phyloP scores from a whole-genome alignment of 2,888 invertebrate genomes.

The Tetrapedia diversipes region DNA sequence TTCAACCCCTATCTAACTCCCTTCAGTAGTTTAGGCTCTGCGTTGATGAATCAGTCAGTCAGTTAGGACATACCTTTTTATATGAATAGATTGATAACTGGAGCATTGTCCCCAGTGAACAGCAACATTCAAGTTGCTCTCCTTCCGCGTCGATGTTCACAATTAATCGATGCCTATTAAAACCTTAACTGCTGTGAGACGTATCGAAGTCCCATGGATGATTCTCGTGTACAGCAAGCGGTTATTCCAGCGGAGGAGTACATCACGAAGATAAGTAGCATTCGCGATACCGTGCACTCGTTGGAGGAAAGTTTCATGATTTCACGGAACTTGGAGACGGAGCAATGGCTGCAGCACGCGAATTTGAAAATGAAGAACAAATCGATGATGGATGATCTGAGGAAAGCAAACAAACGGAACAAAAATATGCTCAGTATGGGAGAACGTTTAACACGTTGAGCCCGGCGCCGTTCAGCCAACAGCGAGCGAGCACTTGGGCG shows the following conservation, averaged over 20 bases:
- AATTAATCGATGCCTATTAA: neutral
- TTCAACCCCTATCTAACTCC: too few relatives aligned
- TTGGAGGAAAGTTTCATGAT: slow-evolving; percentile 68
- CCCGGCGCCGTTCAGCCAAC: too few relatives aligned
- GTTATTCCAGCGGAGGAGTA: slow-evolving; percentile 27
- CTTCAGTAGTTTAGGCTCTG: too few relatives aligned
- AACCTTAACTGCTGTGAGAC: neutral
- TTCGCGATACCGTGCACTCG: slow-evolving; percentile 43
- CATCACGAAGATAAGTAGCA: slow-evolving; percentile 37
- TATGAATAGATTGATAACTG: neutral
- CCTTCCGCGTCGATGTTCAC: neutral
- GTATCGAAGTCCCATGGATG: neutral
- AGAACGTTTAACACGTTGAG: neutral
- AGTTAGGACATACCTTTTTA: too few relatives aligned
- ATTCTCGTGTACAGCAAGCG: neutral
- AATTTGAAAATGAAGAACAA: slow-evolving; percentile 62
- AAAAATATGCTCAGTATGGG: slow-evolving; percentile 74
- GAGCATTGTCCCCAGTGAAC: neutral
- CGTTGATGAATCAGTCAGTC: too few relatives aligned
- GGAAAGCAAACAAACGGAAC: slow-evolving; percentile 71
- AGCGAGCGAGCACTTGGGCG: too few relatives aligned
- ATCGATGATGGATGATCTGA: slow-evolving; percentile 62
- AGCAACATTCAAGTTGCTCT: neutral
- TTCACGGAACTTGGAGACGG: slow-evolving; percentile 68
- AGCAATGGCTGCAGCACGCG: slow-evolving; percentile 66